A percentile compares a stretch with the other conserved stretches of the same genome.
Conservation (phyloP, 2,113 vertebrate genomes). For the Oceanodroma tethys region DNA sequence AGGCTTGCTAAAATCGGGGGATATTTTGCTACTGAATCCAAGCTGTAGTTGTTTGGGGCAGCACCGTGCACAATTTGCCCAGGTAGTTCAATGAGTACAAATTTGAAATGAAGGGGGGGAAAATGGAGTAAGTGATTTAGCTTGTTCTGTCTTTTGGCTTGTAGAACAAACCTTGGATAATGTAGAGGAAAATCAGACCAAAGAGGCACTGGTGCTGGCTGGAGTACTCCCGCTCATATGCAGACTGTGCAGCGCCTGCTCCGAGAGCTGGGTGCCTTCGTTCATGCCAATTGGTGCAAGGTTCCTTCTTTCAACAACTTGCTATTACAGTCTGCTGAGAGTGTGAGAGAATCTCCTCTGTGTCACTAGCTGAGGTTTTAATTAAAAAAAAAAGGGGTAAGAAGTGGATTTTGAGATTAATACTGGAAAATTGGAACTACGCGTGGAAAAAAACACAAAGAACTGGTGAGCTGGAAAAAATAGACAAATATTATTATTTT, state of each 20-base stretch:
- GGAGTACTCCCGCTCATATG: not conserved
- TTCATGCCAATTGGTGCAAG: not conserved
- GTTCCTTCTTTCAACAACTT: not conserved
- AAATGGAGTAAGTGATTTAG: not conserved
- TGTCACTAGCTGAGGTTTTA: not conserved
- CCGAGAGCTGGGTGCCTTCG: fast-evolving
- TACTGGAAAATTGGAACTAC: not conserved
- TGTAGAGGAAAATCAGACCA: not conserved
- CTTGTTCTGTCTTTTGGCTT: not conserved
- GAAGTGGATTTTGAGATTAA: not conserved
- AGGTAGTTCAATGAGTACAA: not conserved
- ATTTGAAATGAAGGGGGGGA: not conserved
- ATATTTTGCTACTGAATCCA: not conserved
- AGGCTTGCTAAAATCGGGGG: not conserved
- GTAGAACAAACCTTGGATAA: not conserved
- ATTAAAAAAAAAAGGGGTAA: not conserved
- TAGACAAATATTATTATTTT: not conserved
- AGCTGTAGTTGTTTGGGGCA: not conserved
- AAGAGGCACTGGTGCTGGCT: not conserved
- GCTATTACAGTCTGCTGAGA: not conserved
- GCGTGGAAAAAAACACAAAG: not conserved
- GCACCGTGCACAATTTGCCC: fast-evolving
- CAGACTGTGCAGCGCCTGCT: not conserved
- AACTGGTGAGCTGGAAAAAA: not conserved
- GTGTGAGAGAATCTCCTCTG: not conserved